A percentile compares a stretch with the other conserved stretches of the same genome.
phyloP scores from a whole-genome alignment of 2,113 vertebrate genomes.

The Danionella cerebrum region DNA sequence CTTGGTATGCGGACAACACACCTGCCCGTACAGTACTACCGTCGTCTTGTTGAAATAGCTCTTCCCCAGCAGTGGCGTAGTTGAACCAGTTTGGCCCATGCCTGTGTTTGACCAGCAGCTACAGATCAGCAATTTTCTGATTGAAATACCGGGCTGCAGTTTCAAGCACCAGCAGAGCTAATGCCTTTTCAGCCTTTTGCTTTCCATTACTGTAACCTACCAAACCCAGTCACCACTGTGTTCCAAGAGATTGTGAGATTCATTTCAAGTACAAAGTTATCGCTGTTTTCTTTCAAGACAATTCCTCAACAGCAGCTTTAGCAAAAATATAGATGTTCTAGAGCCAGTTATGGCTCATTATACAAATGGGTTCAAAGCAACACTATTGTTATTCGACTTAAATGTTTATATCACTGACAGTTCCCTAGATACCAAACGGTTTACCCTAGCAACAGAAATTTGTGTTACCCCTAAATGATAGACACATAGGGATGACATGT shows the following conservation, averaged over 20 bases:
- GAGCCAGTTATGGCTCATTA: no score
- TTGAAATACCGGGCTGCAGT: neutral
- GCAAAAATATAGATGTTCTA: no score
- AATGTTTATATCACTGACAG: no score
- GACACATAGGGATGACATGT: no score
- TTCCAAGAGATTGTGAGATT: neutral
- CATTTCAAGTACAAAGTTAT: neutral
- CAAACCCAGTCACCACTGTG: neutral
- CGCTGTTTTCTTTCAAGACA: no score
- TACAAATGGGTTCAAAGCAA: no score
- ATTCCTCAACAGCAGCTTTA: no score
- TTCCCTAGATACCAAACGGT: no score
- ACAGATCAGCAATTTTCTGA: neutral
- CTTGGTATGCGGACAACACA: neutral
- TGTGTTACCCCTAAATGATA: no score
- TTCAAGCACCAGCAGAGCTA: neutral
- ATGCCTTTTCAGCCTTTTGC: neutral
- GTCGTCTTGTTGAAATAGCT: conserved; percentile 18
- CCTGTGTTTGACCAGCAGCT: neutral
- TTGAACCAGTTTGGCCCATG: neutral
- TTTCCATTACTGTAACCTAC: neutral
- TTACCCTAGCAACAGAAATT: no score
- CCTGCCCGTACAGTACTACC: neutral
- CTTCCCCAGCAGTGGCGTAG: neutral
- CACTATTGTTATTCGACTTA: no score